Evolutionary conservation across 2,888 invertebrate species (phyloP).

Genomic region (Celastrina argiolus): DNA sequence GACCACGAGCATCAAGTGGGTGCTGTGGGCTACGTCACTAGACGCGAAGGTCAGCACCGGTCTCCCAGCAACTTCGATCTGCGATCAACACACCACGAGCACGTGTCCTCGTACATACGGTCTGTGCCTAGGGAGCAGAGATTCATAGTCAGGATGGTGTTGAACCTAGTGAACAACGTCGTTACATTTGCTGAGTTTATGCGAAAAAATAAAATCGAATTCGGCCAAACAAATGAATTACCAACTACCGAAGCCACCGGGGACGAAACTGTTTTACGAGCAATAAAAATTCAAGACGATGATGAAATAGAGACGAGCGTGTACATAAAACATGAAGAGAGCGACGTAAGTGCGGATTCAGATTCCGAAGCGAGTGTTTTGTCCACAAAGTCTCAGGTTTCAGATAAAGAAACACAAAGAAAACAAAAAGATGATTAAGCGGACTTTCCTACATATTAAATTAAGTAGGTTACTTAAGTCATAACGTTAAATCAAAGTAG

Average conservation of each 20-base stretch:
- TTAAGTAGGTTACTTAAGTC: not conserved
- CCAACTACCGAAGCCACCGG: not conserved
- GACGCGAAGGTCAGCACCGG: not conserved
- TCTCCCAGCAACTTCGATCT: not conserved
- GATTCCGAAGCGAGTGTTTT: not conserved
- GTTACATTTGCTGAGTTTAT: not conserved
- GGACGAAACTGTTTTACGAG: not conserved
- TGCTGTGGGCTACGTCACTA: not conserved
- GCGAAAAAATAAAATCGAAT: not conserved
- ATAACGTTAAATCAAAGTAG: not conserved
- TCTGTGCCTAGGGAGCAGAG: not conserved
- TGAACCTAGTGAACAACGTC: not conserved
- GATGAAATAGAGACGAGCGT: not conserved
- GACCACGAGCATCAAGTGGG: conserved; percentile 51
- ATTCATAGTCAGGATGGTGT: not conserved
- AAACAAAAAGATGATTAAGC: not conserved
- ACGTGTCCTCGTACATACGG: not conserved
- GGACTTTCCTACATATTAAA: not conserved
- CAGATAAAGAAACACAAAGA: not conserved
- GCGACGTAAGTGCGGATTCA: not conserved
- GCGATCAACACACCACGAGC: not conserved
- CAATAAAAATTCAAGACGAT: not conserved
- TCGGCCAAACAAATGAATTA: not conserved
- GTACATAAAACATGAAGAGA: not conserved
- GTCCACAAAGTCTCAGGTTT: not conserved